A percentile compares a stretch with the other conserved stretches of the same genome.
Conservation (phyloP, 2,888 invertebrate species). For the Parasteatoda lunata region DNA sequence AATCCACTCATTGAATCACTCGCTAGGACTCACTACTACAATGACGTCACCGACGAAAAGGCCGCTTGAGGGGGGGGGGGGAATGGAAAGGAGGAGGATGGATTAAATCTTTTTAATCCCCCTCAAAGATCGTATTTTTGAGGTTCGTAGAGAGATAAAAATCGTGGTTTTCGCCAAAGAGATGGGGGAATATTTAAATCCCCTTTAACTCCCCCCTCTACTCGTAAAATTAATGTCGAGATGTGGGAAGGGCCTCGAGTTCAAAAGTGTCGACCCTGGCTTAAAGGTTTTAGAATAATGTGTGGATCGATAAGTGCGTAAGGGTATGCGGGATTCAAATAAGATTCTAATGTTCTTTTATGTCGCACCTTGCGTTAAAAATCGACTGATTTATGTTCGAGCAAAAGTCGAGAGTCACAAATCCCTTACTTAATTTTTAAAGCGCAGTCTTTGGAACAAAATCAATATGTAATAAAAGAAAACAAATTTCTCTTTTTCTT, state of each 20-base stretch:
- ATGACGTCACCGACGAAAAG: slow-evolving; percentile 56
- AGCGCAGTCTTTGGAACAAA: background rate
- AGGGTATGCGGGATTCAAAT: background rate
- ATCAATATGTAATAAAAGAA: too few species aligned
- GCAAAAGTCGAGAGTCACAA: background rate
- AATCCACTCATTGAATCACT: slow-evolving; percentile 68
- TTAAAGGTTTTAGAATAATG: slow-evolving; percentile 32
- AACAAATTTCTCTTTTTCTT: background rate
- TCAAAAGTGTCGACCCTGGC: slow-evolving; percentile 61
- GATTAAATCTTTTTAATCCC: slow-evolving; percentile 59
- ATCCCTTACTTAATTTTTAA: background rate
- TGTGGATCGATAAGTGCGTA: slow-evolving; percentile 20
- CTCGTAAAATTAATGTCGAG: slow-evolving; percentile 53
- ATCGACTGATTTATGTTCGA: background rate
- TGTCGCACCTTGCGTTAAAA: background rate
- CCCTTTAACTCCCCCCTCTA: slow-evolving; percentile 15
- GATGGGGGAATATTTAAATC: background rate
- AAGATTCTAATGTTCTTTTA: too few species aligned
- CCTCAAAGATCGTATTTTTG: slow-evolving; percentile 59
- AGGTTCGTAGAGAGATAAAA: slow-evolving; percentile 46
- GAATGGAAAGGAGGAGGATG: slow-evolving; percentile 2
- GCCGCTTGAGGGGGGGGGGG: slow-evolving; percentile 31
- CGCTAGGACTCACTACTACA: slow-evolving; percentile 29
- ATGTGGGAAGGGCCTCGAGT: slow-evolving; percentile 25
- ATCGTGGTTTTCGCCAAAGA: slow-evolving; percentile 33